Evolutionary conservation across 1,140 invertebrate species (phyloP).

Genomic region (Gonioctena quinquepunctata): DNA sequence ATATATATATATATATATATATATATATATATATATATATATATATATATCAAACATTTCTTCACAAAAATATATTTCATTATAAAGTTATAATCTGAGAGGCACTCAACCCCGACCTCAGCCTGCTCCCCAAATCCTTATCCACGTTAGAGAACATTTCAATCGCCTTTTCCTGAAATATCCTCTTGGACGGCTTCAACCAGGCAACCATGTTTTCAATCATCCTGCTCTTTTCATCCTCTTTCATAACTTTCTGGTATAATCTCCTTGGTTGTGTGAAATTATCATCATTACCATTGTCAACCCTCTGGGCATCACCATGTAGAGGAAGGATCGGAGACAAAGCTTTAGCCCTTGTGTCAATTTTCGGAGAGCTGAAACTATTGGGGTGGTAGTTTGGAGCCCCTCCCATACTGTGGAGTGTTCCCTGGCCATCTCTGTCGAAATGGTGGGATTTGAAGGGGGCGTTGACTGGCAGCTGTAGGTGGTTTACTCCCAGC

Average conservation of each 20-base stretch:
- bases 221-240: constrained; percentile 70
- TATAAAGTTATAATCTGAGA: background rate
- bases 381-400: constrained; percentile 98
- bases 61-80: background rate
- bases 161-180: constrained; percentile 81
- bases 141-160: constrained; percentile 70
- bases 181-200: constrained; percentile 76
- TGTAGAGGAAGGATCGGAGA: constrained; percentile 58
- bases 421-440: constrained; percentile 79
- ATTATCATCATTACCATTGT: constrained; percentile 88
- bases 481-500: constrained; percentile 85
- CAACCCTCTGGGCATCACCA: constrained; percentile 69
- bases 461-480: constrained; percentile 88
- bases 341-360: constrained; percentile 59
- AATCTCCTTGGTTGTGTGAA: constrained; percentile 72
- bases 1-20: too few species aligned
- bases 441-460: constrained; percentile 72
- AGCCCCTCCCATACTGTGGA: constrained; percentile 73
- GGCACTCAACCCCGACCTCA: constrained; percentile 26
- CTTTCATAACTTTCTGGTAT: constrained; percentile 64
- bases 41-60: too few species aligned
- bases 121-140: constrained; percentile 65
- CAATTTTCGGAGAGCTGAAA: constrained; percentile 78
- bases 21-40: too few species aligned
- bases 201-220: constrained; percentile 80